A percentile compares a stretch with the other conserved stretches of the same genome.
Conservation (phyloP, 2,888 invertebrate genomes). For the Magallana nippona region DNA sequence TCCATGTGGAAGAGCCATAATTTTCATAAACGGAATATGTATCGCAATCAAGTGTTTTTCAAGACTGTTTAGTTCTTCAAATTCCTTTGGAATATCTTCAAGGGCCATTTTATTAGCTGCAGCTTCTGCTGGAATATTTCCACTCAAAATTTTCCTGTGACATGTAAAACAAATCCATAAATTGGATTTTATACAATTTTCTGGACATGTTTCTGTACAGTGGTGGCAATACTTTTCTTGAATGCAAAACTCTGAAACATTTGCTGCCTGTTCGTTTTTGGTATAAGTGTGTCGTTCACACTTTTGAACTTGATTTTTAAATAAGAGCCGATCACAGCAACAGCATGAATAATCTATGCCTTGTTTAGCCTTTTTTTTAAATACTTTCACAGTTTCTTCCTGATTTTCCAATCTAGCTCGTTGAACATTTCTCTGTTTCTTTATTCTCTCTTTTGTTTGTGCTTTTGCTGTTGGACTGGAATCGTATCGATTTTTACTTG, state of each 20-base stretch:
- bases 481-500: no score
- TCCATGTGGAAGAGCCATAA: conserved; percentile 54
- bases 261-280: no score
- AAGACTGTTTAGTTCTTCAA: conserved; percentile 51
- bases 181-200: conserved; percentile 6
- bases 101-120: conserved; percentile 10
- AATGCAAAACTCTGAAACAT: no score
- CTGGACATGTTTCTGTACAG: no score
- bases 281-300: no score
- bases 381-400: neutral
- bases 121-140: conserved; percentile 42
- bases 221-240: no score
- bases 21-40: conserved; percentile 59
- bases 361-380: conserved; percentile 4
- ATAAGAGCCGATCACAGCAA: conserved; percentile 33
- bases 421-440: neutral
- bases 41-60: conserved; percentile 55
- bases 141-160: conserved; percentile 41
- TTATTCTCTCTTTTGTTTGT: neutral
- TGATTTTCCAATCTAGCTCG: neutral
- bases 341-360: conserved; percentile 38
- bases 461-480: no score
- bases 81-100: conserved; percentile 44
- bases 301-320: neutral
- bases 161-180: conserved; percentile 46